Percentiles rank a stretch among this genome's conserved stretches.
Conservation (phyloP, 2,888 invertebrate genomes). For the Polydrusus pterygomalis region DNA sequence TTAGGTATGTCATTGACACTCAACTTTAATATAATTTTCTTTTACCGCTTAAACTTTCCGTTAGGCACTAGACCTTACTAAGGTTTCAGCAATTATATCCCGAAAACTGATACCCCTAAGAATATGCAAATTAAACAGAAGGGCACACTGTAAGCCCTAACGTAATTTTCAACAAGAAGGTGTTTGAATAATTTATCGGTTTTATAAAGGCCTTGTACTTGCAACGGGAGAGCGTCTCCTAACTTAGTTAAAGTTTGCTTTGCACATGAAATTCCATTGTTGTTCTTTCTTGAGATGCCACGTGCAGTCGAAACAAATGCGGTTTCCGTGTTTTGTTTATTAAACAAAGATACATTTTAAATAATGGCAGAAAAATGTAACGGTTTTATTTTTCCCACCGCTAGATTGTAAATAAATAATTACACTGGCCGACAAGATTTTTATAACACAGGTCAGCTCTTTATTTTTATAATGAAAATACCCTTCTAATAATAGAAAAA, state of each 20-base stretch:
- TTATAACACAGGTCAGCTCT: too few species aligned
- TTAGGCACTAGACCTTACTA: too few species aligned
- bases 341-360: not conserved
- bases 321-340: not conserved
- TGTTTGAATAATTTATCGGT: slow-evolving; percentile 54
- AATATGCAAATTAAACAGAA: slow-evolving; percentile 51
- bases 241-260: slow-evolving; percentile 45
- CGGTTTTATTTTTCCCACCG: too few species aligned
- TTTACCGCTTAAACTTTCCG: too few species aligned
- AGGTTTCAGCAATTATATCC: slow-evolving; percentile 17
- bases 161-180: slow-evolving; percentile 51
- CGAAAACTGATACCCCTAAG: slow-evolving; percentile 41
- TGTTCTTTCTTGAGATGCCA: slow-evolving; percentile 39
- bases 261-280: slow-evolving; percentile 40
- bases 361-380: too few species aligned
- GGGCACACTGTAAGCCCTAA: slow-evolving; percentile 45
- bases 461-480: too few species aligned
- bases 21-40: too few species aligned
- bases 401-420: too few species aligned
- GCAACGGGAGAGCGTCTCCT: slow-evolving; percentile 23
- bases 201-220: slow-evolving; percentile 30
- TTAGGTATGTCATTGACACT: too few species aligned
- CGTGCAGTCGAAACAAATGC: slow-evolving; percentile 29
- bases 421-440: too few species aligned
- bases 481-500: too few species aligned